Percentiles rank a stretch among this genome's conserved stretches.
Conservation (phyloP, 1,140 invertebrate genomes). For the Bombus terrestris region DNA sequence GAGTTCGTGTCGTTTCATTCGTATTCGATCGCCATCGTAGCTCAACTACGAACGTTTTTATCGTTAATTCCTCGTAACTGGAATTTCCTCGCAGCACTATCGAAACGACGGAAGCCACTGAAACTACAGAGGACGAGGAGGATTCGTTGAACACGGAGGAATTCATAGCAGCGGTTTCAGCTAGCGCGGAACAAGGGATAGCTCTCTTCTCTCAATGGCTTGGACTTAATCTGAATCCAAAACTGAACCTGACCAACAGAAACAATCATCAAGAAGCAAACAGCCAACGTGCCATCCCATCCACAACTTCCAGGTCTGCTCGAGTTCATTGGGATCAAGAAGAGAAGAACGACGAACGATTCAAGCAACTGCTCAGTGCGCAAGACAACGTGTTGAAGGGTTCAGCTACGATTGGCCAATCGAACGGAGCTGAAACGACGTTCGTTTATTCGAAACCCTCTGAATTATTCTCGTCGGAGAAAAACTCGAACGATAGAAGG, state of each 20-base stretch:
- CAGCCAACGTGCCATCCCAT: constrained; percentile 28
- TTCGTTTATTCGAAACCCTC: constrained; percentile 77
- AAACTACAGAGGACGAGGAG: constrained; percentile 73
- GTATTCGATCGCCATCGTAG: too few species aligned
- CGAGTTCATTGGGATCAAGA: constrained; percentile 65
- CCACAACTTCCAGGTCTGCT: constrained; percentile 56
- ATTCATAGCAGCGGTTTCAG: constrained; percentile 82
- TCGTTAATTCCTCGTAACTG: not conserved
- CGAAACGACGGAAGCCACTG: constrained; percentile 67
- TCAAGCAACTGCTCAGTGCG: constrained; percentile 79
- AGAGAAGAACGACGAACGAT: constrained; percentile 78
- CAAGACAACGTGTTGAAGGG: constrained; percentile 80
- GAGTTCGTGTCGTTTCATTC: not conserved
- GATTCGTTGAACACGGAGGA: constrained; percentile 79
- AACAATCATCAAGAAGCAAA: constrained; percentile 46
- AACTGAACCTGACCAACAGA: constrained; percentile 70
- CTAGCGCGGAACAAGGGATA: constrained; percentile 83
- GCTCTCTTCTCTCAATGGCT: constrained; percentile 82
- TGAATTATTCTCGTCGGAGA: constrained; percentile 25
- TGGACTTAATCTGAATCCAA: constrained; percentile 77
- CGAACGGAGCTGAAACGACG: constrained; percentile 72
- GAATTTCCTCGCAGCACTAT: constrained; percentile 31
- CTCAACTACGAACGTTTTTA: not conserved
- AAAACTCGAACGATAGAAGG: constrained; percentile 29
- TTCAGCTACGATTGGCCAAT: constrained; percentile 77